Percentiles rank a stretch among this genome's conserved stretches.
Evolutionary conservation across 2,888 invertebrate genomes (phyloP).

Genomic region (Mycalesis mineus): DNA sequence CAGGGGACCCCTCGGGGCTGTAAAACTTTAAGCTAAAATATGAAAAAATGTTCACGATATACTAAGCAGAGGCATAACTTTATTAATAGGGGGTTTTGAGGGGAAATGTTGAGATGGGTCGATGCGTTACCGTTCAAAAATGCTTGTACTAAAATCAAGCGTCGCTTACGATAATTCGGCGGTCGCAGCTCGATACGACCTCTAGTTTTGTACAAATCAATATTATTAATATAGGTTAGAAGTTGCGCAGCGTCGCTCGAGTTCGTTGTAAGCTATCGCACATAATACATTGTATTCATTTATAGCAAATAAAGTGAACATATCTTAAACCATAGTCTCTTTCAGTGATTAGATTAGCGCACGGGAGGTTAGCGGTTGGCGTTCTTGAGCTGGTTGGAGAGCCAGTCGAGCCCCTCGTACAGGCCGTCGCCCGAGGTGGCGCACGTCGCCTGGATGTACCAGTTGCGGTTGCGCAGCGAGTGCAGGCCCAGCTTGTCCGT

Average conservation of each 20-base stretch:
- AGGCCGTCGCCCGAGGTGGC: constrained; percentile 99
- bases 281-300: constrained; percentile 75
- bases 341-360: constrained; percentile 71
- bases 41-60: too few species aligned
- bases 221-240: constrained; percentile 10
- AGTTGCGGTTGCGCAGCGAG: constrained; percentile 97
- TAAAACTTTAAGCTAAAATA: too few species aligned
- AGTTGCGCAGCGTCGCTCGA: constrained; percentile 9
- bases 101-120: too few species aligned
- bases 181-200: too few species aligned
- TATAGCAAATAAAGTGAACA: constrained; percentile 78
- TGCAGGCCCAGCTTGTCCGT: constrained; percentile 99
- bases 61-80: too few species aligned
- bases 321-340: constrained; percentile 79
- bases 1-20: too few species aligned
- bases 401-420: constrained; percentile 99
- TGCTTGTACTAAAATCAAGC: too few species aligned
- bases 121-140: too few species aligned
- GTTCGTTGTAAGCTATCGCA: constrained; percentile 51
- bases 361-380: constrained; percentile 90
- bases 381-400: constrained; percentile 99
- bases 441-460: constrained; percentile 98
- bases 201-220: constrained; percentile 38
- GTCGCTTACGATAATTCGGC: too few species aligned
- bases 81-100: too few species aligned